A percentile compares a stretch with the other conserved stretches of the same genome.
phyloP scores from a whole-genome alignment of 2,888 invertebrate species.

The Mesorhabditis belari region DNA sequence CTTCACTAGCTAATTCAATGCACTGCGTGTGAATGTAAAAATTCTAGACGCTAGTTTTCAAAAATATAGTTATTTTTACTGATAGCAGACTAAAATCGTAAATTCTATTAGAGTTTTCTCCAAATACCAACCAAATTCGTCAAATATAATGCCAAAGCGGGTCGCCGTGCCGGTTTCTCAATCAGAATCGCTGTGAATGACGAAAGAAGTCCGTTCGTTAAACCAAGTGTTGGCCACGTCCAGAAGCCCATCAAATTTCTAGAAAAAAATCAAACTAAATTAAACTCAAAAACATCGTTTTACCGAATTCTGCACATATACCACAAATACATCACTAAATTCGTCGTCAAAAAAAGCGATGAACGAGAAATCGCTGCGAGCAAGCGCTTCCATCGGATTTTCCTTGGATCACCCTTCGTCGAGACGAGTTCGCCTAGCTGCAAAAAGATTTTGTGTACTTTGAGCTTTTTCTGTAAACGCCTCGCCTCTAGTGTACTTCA shows the following conservation, averaged over 20 bases:
- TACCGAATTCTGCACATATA: conserved; percentile 69
- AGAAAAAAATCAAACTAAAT: conserved; percentile 44
- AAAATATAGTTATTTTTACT: too few species aligned
- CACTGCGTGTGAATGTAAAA: too few species aligned
- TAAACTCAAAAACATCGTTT: neutral
- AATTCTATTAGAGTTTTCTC: too few species aligned
- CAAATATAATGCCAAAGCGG: conserved; percentile 71
- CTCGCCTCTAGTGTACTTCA: too few species aligned
- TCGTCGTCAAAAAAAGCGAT: conserved; percentile 69
- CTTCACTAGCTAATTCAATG: too few species aligned
- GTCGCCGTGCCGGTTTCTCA: conserved; percentile 66
- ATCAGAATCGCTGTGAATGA: conserved; percentile 69
- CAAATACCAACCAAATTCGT: conserved; percentile 71
- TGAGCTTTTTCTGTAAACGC: too few species aligned
- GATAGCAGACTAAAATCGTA: too few species aligned
- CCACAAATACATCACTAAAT: conserved; percentile 69
- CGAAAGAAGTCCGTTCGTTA: conserved; percentile 69
- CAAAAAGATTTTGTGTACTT: neutral
- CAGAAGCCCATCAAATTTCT: conserved; percentile 66
- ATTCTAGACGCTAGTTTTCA: too few species aligned
- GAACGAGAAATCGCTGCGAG: conserved; percentile 69
- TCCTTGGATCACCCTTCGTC: neutral
- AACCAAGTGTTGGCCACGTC: conserved; percentile 67
- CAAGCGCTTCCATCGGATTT: conserved; percentile 60
- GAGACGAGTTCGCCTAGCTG: neutral